Evolutionary conservation across 2,797 vertebrate species (phyloP).

Genomic region (Prunella strophiata): DNA sequence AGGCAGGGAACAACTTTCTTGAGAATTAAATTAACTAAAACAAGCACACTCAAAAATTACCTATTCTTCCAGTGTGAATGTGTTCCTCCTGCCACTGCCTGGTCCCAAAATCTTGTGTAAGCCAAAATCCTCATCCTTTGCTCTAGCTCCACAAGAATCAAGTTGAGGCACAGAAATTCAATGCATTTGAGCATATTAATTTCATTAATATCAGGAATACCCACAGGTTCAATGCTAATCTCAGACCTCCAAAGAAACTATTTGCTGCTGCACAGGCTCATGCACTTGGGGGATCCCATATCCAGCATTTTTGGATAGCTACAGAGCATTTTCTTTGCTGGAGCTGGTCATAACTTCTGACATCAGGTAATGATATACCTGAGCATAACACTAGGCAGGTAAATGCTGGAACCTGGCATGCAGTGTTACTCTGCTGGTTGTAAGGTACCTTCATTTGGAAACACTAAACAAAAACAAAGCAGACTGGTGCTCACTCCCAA

Average conservation of each 20-base stretch:
- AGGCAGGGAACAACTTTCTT: background rate
- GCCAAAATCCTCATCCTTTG: background rate
- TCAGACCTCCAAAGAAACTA: background rate
- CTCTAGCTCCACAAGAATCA: background rate
- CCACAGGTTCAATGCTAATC: background rate
- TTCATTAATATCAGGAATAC: background rate
- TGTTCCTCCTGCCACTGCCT: fast-evolving
- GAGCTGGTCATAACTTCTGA: background rate
- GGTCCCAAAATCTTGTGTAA: background rate
- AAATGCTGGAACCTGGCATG: slow-evolving; percentile 38
- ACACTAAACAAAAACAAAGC: slow-evolving; percentile 56
- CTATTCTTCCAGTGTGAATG: background rate
- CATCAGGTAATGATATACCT: background rate
- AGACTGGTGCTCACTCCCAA: slow-evolving; percentile 51
- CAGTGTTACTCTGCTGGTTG: slow-evolving; percentile 52
- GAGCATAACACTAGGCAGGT: slow-evolving; percentile 16
- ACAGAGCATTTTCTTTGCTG: background rate
- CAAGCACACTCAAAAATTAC: background rate
- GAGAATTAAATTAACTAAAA: background rate
- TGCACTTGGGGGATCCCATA: fast-evolving
- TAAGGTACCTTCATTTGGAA: slow-evolving; percentile 63
- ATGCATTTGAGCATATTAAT: background rate
- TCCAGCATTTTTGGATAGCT: background rate
- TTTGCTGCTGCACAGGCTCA: background rate
- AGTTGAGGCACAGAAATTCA: background rate